Evolutionary conservation across 2,888 invertebrate genomes (phyloP).

Genomic region (Tryphoninae sp.): DNA sequence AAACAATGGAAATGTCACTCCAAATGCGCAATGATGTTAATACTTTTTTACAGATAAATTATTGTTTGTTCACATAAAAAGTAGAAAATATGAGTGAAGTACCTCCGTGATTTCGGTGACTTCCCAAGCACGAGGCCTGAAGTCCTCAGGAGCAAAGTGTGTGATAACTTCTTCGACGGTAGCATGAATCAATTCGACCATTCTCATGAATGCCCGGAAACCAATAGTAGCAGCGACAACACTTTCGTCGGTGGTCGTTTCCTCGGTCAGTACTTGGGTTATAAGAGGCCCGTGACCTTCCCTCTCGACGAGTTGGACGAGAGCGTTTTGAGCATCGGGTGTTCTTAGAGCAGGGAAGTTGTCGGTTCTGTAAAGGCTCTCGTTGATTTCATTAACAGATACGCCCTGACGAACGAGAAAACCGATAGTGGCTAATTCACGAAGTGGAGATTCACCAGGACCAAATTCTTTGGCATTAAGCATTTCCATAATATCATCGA

Average conservation of each 20-base stretch:
- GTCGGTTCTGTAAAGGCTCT: slow-evolving; percentile 88
- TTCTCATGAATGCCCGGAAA: slow-evolving; percentile 92
- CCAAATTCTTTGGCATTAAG: slow-evolving; percentile 91
- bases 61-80: neutral
- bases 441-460: slow-evolving; percentile 89
- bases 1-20: slow-evolving; percentile 1
- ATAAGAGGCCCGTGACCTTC: slow-evolving; percentile 92
- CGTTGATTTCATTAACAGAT: slow-evolving; percentile 88
- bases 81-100: slow-evolving; percentile 32
- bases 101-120: slow-evolving; percentile 87
- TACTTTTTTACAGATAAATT: neutral
- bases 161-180: slow-evolving; percentile 93
- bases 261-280: slow-evolving; percentile 91
- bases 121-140: slow-evolving; percentile 92
- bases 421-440: slow-evolving; percentile 92
- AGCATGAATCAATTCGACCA: slow-evolving; percentile 91
- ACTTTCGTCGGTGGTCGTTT: slow-evolving; percentile 89
- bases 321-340: slow-evolving; percentile 92
- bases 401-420: slow-evolving; percentile 90
- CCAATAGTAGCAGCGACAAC: slow-evolving; percentile 90
- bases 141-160: slow-evolving; percentile 92
- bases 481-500: slow-evolving; percentile 88
- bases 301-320: slow-evolving; percentile 92
- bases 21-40: neutral
- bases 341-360: slow-evolving; percentile 90